Base-by-base conservation (phyloP, 37 sponge, comb jelly and placozoan species). In the Oopsacas minuta region DNA sequence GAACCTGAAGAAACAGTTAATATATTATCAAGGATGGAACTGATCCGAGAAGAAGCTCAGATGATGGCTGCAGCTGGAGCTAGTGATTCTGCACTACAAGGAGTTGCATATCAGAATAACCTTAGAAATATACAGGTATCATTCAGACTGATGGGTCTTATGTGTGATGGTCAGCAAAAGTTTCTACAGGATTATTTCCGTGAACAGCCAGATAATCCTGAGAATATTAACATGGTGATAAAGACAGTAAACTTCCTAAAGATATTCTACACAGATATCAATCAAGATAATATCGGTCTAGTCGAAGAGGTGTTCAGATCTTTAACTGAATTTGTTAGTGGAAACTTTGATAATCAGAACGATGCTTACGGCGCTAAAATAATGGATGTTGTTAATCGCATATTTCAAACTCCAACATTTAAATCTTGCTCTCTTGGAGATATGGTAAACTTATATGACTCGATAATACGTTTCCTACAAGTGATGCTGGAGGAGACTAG, bases 91-190 rank as follows among this genome's bases (percentile, higher is more conserved):
- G 3, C 20, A 20, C 28, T 61, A n/a, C 75, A 61, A 12, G 75
- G 75, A 25, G 30, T 61, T 32, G 28, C 75, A 3, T 61, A 25
- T 12, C 75, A 61, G 75, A 25, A n/a, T 61, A 61, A n/a, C 28
- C 22, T 61, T 7, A 25, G 75, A 25, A 61, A 86, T 53, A 37
- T 88, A 23, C 84, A 84, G 51, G 87, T 91, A 0, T 83, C 87
- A 36, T 81, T 88, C 37, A 52, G 83, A 38, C 89, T 93, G 34
- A 51, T 93, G 42, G 91, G 91, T 7, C 85, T 86, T 12, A 86
- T 93, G 88, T 93, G 93, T 82, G 89, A 93, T 84, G 93, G 93
- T 17, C 93, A 93, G 81, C 69, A 87, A 42, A 30, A 86, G 22
- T 28, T 69, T 49, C 82, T 90, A 61, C 93, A 93, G 81, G 84